Conservation (phyloP, 2,113 vertebrate genomes). For the Pan troglodytes region NHGRI_mPanTro3-v2.1_pri NC_072398.2:36842001-36842500, state of each 20-base stretch:
- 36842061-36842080: not conserved
- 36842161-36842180: not conserved
- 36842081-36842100: not conserved
- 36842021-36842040: not conserved
- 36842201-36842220: not conserved
- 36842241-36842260: not conserved
- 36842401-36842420: not conserved
- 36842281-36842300: not conserved
- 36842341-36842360: not conserved
- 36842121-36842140: not conserved
- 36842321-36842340: not conserved
- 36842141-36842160: not conserved
- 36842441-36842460: not conserved
- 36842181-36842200: not conserved
- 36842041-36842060: not conserved
- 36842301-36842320: not conserved
- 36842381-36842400: not conserved
- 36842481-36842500: not conserved
- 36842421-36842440: not conserved
- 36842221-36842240: not conserved
- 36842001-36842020: slow-evolving; percentile 1
- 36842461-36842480: not conserved
- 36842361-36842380: not conserved
- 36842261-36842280: not conserved
- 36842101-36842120: not conserved